Conservation (phyloP, 1,140 invertebrate species). For the Heliconius melpomene region DNA sequence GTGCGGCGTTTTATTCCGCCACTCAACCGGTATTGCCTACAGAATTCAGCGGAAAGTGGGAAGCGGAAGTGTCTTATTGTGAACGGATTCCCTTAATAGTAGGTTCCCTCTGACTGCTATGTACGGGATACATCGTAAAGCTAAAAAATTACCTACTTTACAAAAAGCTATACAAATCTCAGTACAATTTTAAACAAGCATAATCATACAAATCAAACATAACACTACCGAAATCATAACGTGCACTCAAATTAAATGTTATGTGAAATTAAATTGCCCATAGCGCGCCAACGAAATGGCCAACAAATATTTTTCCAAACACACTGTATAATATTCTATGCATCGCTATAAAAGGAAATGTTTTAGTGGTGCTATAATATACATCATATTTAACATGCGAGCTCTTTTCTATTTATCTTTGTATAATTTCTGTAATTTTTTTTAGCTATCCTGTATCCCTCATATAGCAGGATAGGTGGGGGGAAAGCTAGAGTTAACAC, state of each 20-base stretch:
- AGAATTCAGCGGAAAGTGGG: too few species aligned
- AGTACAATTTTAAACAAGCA: neutral
- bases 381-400: neutral
- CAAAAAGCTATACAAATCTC: neutral
- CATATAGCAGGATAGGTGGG: too few species aligned
- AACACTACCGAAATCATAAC: slow-evolving; percentile 22
- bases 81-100: too few species aligned
- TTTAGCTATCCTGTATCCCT: too few species aligned
- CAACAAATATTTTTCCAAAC: slow-evolving; percentile 30
- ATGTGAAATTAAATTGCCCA: slow-evolving; percentile 56
- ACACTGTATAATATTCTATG: slow-evolving; percentile 10
- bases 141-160: neutral
- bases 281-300: slow-evolving; percentile 43
- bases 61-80: too few species aligned
- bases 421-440: too few species aligned
- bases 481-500: too few species aligned
- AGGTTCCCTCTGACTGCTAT: too few species aligned
- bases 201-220: slow-evolving; percentile 42
- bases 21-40: too few species aligned
- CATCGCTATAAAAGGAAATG: neutral
- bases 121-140: too few species aligned
- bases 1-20: too few species aligned
- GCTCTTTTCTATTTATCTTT: neutral
- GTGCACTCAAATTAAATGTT: slow-evolving; percentile 53
- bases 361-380: neutral